phyloP scores from a whole-genome alignment of 2,113 vertebrate genomes.

The Axis porcinus region DNA sequence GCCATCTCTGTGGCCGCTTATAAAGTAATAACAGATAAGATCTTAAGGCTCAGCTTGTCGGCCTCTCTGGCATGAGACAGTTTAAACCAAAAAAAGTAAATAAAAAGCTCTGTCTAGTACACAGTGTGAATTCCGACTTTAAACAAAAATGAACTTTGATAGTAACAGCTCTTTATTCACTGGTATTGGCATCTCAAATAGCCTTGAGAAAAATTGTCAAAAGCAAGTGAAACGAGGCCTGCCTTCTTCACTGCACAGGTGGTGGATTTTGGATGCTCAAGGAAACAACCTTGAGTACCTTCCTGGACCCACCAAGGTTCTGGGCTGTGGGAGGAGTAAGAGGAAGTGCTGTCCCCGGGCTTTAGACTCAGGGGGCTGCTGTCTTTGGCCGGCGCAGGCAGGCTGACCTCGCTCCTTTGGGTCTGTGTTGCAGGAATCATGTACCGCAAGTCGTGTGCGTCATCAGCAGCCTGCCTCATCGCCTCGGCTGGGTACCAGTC shows the following conservation, averaged over 20 bases:
- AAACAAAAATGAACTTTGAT: not conserved
- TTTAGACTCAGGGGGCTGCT: not conserved
- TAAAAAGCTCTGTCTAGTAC: not conserved
- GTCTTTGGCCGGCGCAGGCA: fast-evolving
- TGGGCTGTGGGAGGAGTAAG: not conserved
- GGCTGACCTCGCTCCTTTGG: slow-evolving; percentile 25
- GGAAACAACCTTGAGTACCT: not conserved
- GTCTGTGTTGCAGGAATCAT: slow-evolving; percentile 89
- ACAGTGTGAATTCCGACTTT: not conserved
- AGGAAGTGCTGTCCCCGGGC: not conserved
- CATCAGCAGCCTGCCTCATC: slow-evolving; percentile 95
- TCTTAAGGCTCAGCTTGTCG: not conserved
- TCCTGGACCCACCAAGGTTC: too few species aligned
- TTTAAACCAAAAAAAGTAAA: not conserved
- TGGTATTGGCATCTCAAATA: not conserved
- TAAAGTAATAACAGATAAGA: not conserved
- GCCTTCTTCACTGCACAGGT: not conserved
- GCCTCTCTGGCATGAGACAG: not conserved
- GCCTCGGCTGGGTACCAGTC: slow-evolving; percentile 97
- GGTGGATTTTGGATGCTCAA: not conserved
- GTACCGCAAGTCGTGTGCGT: slow-evolving; percentile 96
- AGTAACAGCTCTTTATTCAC: slow-evolving; percentile 36
- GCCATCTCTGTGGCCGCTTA: not conserved
- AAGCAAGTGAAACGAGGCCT: not conserved
- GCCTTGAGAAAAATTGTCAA: not conserved